Evolutionary conservation across 1,140 invertebrate species (phyloP), one percentile per base, ranked within the genome.

Genomic region (Hyphantria cunea): DNA sequence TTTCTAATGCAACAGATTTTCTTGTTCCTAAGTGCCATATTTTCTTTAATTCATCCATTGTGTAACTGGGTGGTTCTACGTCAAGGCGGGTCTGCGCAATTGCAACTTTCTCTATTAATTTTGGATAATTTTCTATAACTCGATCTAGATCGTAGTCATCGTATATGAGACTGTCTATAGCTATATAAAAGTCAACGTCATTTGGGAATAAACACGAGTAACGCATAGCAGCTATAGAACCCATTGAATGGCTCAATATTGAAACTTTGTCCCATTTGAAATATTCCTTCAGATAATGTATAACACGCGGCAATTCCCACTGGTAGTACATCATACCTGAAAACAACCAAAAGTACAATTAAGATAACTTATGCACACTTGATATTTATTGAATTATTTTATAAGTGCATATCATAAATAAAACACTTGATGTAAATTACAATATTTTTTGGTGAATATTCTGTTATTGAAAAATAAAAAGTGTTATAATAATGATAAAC

Each of bases 261-360:
- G 93, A 93, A 3, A 96, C 82, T 82, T 94, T 94, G 11, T 93
- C 86, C 95, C 95, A 96, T 60, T 93, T 92, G 70, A 94, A 94
- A 67, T 95, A 89, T 34, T 94, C 90, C 60, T 92, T 91, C 14
- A 96, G 78, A 41, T 91, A 85, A 11, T 92, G 80, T 0, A 96
- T 80, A 25, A 93, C 47, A 6, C 93, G 72, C 0, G 93, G 78
- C 63, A 91, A 89, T 58, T 94, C 92, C 59, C 93, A 90, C 8
- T 87, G 90, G 69, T 93, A 89, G 75, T 96, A 96, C 39, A 89
- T 84, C 48, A 92, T 84, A 25, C 94, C 88, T 90, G 74, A 42
- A 81, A 87, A 31, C 64, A 60, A 55, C 58, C 64, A 62, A 64
- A 48, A 66, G 48, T 32, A 64, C 59, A 55, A 47, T 49, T 52